Conservation (phyloP, 2,888 invertebrate genomes). For the Dasysyrphus albostriatus region DNA sequence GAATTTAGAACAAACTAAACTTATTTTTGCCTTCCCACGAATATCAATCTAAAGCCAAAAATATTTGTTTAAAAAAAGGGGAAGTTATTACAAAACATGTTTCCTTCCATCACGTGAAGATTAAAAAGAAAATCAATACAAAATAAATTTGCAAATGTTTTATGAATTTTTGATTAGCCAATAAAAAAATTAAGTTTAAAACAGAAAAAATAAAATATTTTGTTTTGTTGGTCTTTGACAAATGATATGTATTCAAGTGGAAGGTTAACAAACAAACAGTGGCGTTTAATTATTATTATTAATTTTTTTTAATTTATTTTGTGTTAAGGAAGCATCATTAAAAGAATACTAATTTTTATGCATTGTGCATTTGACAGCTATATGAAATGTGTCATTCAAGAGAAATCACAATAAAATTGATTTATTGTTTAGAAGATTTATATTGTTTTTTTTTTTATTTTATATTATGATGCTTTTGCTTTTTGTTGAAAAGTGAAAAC, state of each 20-base stretch:
- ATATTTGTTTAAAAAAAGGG: neutral
- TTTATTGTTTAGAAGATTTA: slow-evolving; percentile 2
- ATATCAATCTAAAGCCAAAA: neutral
- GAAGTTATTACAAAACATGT: neutral
- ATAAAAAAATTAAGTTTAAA: neutral
- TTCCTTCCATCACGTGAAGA: neutral
- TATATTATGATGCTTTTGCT: neutral
- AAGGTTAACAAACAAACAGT: slow-evolving; percentile 24
- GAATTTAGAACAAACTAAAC: neutral
- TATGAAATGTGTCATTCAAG: slow-evolving; percentile 5
- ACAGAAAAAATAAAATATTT: neutral
- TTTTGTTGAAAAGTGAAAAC: neutral
- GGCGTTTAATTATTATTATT: slow-evolving; percentile 13
- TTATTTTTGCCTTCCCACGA: neutral
- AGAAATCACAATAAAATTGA: slow-evolving; percentile 10
- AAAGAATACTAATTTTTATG: slow-evolving; percentile 27
- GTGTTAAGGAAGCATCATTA: slow-evolving; percentile 15
- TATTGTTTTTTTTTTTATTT: neutral
- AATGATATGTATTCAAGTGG: slow-evolving; percentile 17
- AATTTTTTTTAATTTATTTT: neutral
- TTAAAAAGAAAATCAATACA: slow-evolving; percentile 1
- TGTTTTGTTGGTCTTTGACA: neutral
- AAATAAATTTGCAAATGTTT: slow-evolving; percentile 11
- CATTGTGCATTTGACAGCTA: slow-evolving; percentile 4
- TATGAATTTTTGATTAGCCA: slow-evolving; percentile 55